phyloP scores from a whole-genome alignment of 2,888 invertebrate genomes.

The Xanthia togata region DNA sequence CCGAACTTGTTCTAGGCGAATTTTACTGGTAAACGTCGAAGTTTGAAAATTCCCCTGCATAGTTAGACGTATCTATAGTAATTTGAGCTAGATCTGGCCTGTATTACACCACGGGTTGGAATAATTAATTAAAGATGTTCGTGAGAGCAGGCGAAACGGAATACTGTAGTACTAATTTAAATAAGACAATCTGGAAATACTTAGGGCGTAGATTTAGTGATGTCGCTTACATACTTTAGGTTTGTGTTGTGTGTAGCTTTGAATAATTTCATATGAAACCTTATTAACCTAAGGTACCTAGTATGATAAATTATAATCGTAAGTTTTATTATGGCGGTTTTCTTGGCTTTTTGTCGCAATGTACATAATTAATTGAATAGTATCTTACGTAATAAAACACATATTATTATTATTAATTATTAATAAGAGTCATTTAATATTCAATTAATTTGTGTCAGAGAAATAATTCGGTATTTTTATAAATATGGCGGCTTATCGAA shows the following conservation, averaged over 20 bases:
- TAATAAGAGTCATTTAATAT: not conserved
- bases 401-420: not conserved
- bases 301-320: not conserved
- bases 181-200: conserved; percentile 44
- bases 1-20: conserved; percentile 54
- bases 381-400: no score
- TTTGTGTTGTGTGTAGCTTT: conserved; percentile 4
- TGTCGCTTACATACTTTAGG: conserved; percentile 5
- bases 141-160: conserved; percentile 32
- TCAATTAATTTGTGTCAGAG: not conserved
- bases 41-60: conserved; percentile 51
- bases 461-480: conserved; percentile 22
- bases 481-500: conserved; percentile 48
- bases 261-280: conserved; percentile 6
- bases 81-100: conserved; percentile 28
- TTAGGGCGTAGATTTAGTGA: conserved; percentile 5
- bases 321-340: not conserved
- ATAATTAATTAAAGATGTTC: conserved; percentile 59
- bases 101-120: conserved; percentile 30
- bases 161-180: conserved; percentile 50
- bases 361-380: not conserved
- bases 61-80: conserved; percentile 50
- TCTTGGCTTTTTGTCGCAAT: not conserved
- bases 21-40: conserved; percentile 63
- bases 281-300: not conserved